Evolutionary conservation across 1,140 invertebrate species (phyloP).

Genomic region (Kradibia gibbosae): DNA sequence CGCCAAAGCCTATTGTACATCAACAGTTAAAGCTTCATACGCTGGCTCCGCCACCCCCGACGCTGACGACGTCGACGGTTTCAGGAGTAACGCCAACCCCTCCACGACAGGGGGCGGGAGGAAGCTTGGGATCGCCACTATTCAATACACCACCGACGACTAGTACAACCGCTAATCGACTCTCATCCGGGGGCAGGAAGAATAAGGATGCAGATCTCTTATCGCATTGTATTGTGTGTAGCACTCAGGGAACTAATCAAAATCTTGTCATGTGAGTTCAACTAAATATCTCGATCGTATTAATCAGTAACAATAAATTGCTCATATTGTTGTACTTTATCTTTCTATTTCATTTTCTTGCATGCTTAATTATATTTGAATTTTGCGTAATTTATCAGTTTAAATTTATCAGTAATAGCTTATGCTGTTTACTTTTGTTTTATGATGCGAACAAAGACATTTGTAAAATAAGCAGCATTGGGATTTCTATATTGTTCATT

Average conservation of each 20-base stretch:
- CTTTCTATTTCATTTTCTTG: too few species aligned
- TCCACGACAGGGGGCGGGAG: conserved; percentile 5
- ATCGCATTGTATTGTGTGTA: conserved; percentile 79
- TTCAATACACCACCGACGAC: conserved; percentile 45
- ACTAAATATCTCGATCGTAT: too few species aligned
- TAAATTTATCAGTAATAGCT: too few species aligned
- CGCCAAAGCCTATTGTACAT: conserved; percentile 60
- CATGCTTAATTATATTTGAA: too few species aligned
- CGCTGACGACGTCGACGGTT: neutral
- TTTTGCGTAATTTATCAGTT: too few species aligned
- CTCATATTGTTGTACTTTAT: too few species aligned
- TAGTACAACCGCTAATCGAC: conserved; percentile 41
- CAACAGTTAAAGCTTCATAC: conserved; percentile 67
- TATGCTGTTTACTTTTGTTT: too few species aligned
- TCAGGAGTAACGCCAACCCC: neutral
- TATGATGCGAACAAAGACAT: too few species aligned
- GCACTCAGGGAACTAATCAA: conserved; percentile 74
- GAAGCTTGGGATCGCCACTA: neutral
- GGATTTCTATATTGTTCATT: too few species aligned
- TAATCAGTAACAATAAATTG: too few species aligned
- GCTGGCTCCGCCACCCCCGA: conserved; percentile 58
- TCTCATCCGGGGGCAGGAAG: conserved; percentile 59
- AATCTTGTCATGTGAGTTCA: conserved; percentile 81
- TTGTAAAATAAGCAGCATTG: too few species aligned
- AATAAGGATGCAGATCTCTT: conserved; percentile 69